Evolutionary conservation across 2,113 vertebrate species (phyloP).

Genomic region (Oxygymnocypris stewartii): DNA sequence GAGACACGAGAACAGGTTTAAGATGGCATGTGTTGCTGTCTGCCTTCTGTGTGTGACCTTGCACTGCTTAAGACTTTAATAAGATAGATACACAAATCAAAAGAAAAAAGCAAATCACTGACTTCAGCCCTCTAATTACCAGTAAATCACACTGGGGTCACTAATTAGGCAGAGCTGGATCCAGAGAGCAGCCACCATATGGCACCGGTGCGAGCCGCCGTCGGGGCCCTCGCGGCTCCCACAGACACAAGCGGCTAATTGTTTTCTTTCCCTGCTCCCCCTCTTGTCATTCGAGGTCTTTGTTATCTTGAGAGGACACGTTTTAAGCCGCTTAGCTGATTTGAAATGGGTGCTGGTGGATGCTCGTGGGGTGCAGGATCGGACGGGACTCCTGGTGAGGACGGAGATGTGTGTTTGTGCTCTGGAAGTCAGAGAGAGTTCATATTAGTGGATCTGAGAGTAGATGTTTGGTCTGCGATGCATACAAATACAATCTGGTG

Average conservation of each 20-base stretch:
- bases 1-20: slow-evolving; percentile 13
- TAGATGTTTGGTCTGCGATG: neutral
- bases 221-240: slow-evolving; percentile 58
- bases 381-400: neutral
- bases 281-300: slow-evolving; percentile 53
- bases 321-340: slow-evolving; percentile 72
- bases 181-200: slow-evolving; percentile 71
- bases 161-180: slow-evolving; percentile 67
- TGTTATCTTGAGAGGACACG: slow-evolving; percentile 54
- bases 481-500: neutral
- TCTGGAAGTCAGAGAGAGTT: slow-evolving; percentile 26
- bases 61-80: slow-evolving; percentile 56
- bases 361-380: neutral
- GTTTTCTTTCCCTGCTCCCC: slow-evolving; percentile 63
- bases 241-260: slow-evolving; percentile 66
- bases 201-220: slow-evolving; percentile 60
- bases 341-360: slow-evolving; percentile 52
- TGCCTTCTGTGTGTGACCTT: slow-evolving; percentile 52
- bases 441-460: slow-evolving; percentile 1
- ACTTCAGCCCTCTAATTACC: slow-evolving; percentile 61
- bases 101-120: slow-evolving; percentile 60
- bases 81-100: slow-evolving; percentile 63
- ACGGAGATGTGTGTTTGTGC: neutral
- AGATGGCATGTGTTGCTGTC: slow-evolving; percentile 49
- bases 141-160: slow-evolving; percentile 60